Conservation (phyloP, 2,113 vertebrate genomes). For the Boulengeromyrus knoepffleri region DNA sequence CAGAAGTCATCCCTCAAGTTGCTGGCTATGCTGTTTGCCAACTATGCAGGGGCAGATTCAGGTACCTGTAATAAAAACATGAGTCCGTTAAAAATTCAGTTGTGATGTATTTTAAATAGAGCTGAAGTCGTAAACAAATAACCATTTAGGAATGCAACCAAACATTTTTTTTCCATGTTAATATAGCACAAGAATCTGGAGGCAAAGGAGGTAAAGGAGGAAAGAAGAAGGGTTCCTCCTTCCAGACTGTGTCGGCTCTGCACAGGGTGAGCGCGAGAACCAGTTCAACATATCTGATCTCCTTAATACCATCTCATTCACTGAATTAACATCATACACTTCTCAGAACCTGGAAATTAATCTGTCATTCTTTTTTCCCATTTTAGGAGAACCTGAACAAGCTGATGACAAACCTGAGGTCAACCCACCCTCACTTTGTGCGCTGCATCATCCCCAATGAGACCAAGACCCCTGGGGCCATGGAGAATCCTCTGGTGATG, state of each 20-base stretch:
- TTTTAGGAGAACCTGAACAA: not conserved
- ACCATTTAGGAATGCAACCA: not conserved
- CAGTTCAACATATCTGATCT: not conserved
- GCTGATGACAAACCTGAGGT: not conserved
- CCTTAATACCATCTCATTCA: not conserved
- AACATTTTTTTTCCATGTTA: not conserved
- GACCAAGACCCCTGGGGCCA: slow-evolving; percentile 55
- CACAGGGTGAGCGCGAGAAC: not conserved
- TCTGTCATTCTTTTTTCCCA: slow-evolving; percentile 31
- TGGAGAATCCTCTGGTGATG: slow-evolving; percentile 87
- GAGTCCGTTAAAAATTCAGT: not conserved
- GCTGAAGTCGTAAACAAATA: not conserved
- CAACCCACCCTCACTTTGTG: not conserved
- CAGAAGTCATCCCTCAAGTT: slow-evolving; percentile 48
- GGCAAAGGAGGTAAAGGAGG: not conserved
- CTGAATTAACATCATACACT: not conserved
- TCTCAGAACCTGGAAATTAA: not conserved
- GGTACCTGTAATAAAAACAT: not conserved
- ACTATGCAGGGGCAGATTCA: not conserved
- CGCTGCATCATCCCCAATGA: not conserved
- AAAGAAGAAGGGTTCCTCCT: not conserved
- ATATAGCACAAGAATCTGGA: not conserved
- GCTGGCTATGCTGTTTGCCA: not conserved
- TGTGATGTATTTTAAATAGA: not conserved
- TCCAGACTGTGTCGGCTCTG: not conserved